Conservation (phyloP, 2,888 invertebrate species). For the Saturnia pavonia region DNA sequence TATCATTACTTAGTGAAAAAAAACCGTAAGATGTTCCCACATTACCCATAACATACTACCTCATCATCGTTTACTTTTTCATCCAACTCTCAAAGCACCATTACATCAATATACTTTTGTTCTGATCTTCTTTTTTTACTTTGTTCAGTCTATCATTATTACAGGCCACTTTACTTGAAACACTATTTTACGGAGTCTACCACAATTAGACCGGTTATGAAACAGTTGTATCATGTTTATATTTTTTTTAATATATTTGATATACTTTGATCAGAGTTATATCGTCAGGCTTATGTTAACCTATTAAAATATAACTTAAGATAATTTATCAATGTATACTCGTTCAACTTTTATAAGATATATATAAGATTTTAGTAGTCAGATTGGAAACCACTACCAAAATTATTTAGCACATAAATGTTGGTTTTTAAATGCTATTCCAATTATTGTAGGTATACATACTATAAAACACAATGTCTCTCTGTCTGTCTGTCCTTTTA, state of each 20-base stretch:
- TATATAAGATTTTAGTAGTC: not conserved
- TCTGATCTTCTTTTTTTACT: conserved; percentile 22
- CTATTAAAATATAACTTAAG: not conserved
- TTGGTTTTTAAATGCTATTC: too few relatives aligned
- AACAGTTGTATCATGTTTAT: conserved; percentile 5
- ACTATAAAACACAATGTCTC: too few relatives aligned
- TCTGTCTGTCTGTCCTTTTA: too few relatives aligned
- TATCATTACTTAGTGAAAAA: not conserved
- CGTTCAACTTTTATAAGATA: not conserved
- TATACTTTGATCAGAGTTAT: not conserved
- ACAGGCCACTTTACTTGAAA: conserved; percentile 33
- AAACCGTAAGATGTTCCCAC: not conserved
- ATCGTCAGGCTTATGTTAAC: not conserved
- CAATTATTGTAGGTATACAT: too few relatives aligned
- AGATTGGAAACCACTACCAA: not conserved
- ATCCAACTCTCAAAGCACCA: conserved; percentile 2
- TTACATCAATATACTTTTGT: conserved; percentile 1
- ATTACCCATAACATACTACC: not conserved
- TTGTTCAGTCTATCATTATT: conserved; percentile 31
- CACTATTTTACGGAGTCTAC: conserved; percentile 34
- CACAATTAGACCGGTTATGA: conserved; percentile 21
- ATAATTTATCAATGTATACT: not conserved
- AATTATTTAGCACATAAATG: not conserved
- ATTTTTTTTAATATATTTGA: not conserved
- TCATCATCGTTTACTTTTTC: conserved; percentile 1